Evolutionary conservation across 2,113 vertebrate species (phyloP).

Genomic region (Leiothrix lutea): DNA sequence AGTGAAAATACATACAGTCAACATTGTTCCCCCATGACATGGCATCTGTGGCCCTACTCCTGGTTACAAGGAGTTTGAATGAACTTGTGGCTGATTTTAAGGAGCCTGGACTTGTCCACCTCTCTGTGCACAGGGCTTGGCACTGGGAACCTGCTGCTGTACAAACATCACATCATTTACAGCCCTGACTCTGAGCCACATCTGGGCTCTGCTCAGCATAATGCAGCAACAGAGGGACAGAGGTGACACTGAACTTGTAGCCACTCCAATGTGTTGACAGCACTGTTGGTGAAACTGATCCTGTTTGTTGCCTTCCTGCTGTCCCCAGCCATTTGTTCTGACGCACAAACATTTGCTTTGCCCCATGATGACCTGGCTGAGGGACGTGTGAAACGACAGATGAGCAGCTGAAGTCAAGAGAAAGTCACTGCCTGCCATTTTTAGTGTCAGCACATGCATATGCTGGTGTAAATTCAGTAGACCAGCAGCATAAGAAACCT

Average conservation of each 20-base stretch:
- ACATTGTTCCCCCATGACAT: neutral
- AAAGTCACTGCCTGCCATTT: neutral
- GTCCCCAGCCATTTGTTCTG: neutral
- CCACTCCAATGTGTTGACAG: neutral
- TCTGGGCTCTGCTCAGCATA: neutral
- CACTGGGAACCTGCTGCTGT: neutral
- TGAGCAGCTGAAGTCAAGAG: neutral
- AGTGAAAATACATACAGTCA: neutral
- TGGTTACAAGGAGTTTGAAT: neutral
- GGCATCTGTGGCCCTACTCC: neutral
- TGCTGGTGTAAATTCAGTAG: neutral
- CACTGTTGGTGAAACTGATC: neutral
- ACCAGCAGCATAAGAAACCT: neutral
- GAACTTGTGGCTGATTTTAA: neutral
- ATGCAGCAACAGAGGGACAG: neutral
- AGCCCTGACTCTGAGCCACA: neutral
- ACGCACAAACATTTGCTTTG: neutral
- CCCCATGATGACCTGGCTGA: fast-evolving
- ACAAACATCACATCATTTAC: neutral
- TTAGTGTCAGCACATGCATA: neutral
- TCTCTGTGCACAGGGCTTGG: neutral
- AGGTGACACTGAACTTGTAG: neutral
- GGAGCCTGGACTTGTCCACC: neutral
- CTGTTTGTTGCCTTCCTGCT: neutral
- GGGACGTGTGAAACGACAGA: neutral